Percentiles rank a stretch among this genome's conserved stretches.
These are phyloP conservation scores for Aleiodes sp. DNA, from an alignment of 1,140 invertebrate genomes.

Conservation along the genomic window DNA sequence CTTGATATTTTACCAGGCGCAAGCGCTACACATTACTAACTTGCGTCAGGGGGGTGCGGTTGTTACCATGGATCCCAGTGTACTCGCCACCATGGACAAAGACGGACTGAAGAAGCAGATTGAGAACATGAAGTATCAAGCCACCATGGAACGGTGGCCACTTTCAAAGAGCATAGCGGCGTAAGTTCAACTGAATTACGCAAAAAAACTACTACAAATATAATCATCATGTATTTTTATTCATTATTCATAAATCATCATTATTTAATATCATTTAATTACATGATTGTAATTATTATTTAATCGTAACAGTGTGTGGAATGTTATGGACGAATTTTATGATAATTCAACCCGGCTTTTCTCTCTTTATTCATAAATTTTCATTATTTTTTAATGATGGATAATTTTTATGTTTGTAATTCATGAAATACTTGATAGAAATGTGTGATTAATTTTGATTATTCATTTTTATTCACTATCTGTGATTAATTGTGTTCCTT, in stretches of 20 bases:
- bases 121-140: conserved; percentile 96
- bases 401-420: no score
- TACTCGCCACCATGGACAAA: conserved; percentile 93
- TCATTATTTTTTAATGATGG: no score
- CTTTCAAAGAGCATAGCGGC: conserved; percentile 92
- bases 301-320: no score
- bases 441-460: no score
- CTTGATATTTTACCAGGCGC: conserved; percentile 49
- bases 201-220: no score
- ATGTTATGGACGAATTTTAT: no score
- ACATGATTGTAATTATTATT: no score
- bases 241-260: not conserved
- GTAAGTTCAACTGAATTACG: conserved; percentile 76
- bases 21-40: conserved; percentile 57
- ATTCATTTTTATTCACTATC: no score
- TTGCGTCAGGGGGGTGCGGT: conserved; percentile 61
- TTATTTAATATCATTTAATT: not conserved
- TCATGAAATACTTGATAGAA: no score
- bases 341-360: no score
- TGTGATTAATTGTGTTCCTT: no score
- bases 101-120: conserved; percentile 97
- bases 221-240: not conserved
- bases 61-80: conserved; percentile 86
- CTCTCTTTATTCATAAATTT: no score
- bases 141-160: conserved; percentile 94